Conservation (phyloP, 2,113 vertebrate species). For the Podarcis cretensis region DNA sequence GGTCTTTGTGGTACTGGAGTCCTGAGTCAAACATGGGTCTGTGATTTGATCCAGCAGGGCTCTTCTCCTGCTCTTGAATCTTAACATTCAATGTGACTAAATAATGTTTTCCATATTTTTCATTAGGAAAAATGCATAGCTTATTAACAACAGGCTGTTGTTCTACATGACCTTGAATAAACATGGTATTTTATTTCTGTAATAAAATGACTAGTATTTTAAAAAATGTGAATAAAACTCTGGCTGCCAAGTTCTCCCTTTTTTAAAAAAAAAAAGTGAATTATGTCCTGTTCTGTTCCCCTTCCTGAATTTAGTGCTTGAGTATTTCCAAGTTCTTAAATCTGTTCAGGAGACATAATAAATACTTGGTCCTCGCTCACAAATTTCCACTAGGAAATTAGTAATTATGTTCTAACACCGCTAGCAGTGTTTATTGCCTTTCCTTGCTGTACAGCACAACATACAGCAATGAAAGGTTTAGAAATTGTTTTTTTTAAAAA, state of each 20-base stretch:
- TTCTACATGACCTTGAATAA: fast-evolving
- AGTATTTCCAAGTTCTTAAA: neutral
- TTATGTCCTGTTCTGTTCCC: neutral
- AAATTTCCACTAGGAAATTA: slow-evolving; percentile 25
- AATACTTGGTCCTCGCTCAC: neutral
- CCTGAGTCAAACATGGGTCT: neutral
- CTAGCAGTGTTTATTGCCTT: slow-evolving; percentile 10
- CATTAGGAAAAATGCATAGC: neutral
- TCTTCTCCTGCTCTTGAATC: neutral
- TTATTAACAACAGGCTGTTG: neutral
- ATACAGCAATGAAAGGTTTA: neutral
- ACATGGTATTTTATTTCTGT: slow-evolving; percentile 10
- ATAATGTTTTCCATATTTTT: slow-evolving; percentile 19
- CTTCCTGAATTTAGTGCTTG: slow-evolving; percentile 25
- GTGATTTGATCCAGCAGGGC: neutral
- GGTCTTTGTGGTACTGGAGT: no score
- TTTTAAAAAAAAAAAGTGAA: neutral
- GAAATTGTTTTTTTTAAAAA: slow-evolving; percentile 37
- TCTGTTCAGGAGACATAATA: slow-evolving; percentile 2
- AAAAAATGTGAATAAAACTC: slow-evolving; percentile 25
- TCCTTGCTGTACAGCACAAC: slow-evolving; percentile 19
- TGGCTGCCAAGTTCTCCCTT: slow-evolving; percentile 14
- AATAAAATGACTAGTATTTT: slow-evolving; percentile 17
- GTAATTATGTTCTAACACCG: slow-evolving; percentile 9
- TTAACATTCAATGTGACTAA: neutral